Percentiles rank a stretch among this genome's conserved stretches.
These are phyloP conservation scores for Drosophila arawakana DNA, from an alignment of 1,140 invertebrate species.

Conservation along the genomic window DNA sequence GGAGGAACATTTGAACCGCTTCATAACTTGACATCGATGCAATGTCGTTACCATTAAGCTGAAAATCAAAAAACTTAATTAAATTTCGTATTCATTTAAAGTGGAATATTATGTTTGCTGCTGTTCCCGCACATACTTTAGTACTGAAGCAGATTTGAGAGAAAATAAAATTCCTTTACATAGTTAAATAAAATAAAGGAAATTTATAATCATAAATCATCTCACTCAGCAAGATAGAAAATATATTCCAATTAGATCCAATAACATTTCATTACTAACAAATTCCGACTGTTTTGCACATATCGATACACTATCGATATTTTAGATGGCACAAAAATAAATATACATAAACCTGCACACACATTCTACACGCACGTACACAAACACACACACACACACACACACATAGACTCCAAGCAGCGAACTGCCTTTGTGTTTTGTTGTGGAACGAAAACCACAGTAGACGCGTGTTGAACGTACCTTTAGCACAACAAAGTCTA, in stretches of 20 bases:
- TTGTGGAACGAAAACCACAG: background rate
- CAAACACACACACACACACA: background rate
- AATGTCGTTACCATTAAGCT: constrained; percentile 91
- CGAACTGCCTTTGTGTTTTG: background rate
- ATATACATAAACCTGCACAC: background rate
- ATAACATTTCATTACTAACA: too few species aligned
- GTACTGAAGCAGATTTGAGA: too few species aligned
- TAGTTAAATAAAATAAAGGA: too few species aligned
- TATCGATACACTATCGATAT: constrained; percentile 13
- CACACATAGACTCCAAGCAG: background rate
- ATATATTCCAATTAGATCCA: too few species aligned
- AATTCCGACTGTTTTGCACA: background rate
- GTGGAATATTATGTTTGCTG: too few species aligned
- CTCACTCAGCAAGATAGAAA: too few species aligned
- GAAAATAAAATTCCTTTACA: too few species aligned
- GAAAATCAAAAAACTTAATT: constrained; percentile 35
- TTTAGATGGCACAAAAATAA: background rate
- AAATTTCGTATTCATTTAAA: background rate
- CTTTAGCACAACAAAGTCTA: constrained; percentile 76
- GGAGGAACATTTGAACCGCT: constrained; percentile 89
- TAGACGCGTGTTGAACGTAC: constrained; percentile 31
- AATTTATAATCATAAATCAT: too few species aligned
- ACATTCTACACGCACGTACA: background rate
- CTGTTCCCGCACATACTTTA: too few species aligned
- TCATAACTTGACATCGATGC: constrained; percentile 89